phyloP scores from a whole-genome alignment of 2,797 vertebrate species.

The Pterois miles region DNA sequence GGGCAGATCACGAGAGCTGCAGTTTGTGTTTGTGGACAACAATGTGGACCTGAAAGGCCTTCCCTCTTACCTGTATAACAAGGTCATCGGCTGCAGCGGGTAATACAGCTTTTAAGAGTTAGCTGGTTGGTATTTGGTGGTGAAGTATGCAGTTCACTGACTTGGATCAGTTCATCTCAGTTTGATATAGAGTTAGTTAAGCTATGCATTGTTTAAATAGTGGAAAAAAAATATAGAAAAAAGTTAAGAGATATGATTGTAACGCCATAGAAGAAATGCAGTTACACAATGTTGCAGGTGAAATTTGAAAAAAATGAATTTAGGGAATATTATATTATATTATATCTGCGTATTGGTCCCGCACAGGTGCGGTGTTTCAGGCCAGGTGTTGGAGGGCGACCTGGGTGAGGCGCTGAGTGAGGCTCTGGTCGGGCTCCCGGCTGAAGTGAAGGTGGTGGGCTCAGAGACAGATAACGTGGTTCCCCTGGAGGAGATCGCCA shows the following conservation, averaged over 20 bases:
- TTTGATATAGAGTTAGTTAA: not conserved
- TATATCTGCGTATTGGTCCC: not conserved
- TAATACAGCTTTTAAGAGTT: conserved; percentile 67
- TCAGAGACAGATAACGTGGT: conserved; percentile 87
- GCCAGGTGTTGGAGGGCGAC: conserved; percentile 79
- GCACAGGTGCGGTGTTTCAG: conserved; percentile 90
- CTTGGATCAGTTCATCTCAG: not conserved
- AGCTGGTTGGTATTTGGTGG: not conserved
- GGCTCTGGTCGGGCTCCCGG: conserved; percentile 87
- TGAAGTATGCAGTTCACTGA: not conserved
- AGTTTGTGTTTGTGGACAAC: conserved; percentile 97
- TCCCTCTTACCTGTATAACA: conserved; percentile 96
- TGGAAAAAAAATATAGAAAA: not conserved
- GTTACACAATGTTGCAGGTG: not conserved
- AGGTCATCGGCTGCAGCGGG: conserved; percentile 98
- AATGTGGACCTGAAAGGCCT: conserved; percentile 92
- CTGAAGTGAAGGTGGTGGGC: conserved; percentile 93
- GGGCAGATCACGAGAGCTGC: conserved; percentile 93
- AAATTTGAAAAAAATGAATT: not conserved
- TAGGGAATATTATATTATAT: no score
- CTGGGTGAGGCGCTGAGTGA: conserved; percentile 79
- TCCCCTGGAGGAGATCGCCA: conserved; percentile 93
- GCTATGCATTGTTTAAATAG: not conserved
- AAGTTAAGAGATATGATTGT: not conserved
- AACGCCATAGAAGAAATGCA: not conserved